Conservation (phyloP, 2,888 invertebrate species). For the Meiosimyza decipiens region DNA sequence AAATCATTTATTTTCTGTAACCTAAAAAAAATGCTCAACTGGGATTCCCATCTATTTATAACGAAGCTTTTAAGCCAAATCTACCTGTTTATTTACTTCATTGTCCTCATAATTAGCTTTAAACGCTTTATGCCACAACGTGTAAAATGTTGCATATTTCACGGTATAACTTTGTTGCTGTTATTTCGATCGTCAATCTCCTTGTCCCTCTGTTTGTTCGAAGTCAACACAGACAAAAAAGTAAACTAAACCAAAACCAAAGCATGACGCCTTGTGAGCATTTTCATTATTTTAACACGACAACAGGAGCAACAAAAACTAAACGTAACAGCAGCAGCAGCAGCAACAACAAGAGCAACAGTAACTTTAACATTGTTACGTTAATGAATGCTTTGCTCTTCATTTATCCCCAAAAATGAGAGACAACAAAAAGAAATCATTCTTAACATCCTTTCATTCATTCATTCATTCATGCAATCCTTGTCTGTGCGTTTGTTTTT, state of each 20-base stretch:
- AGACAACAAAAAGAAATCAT: slow-evolving; percentile 30
- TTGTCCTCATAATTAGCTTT: too few relatives aligned
- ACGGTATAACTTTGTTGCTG: slow-evolving; percentile 1
- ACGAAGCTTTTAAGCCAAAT: too few relatives aligned
- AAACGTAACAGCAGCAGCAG: background rate
- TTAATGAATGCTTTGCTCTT: slow-evolving; percentile 64
- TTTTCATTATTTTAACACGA: background rate
- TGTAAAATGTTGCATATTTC: background rate
- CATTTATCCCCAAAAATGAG: slow-evolving; percentile 50
- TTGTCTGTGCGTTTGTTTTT: slow-evolving; percentile 28
- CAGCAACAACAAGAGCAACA: slow-evolving; percentile 41
- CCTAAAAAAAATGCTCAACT: too few relatives aligned
- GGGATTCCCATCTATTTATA: too few relatives aligned
- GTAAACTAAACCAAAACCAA: slow-evolving; percentile 23
- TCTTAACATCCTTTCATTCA: slow-evolving; percentile 29
- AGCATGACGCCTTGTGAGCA: background rate
- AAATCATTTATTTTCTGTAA: too few relatives aligned
- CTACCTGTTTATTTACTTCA: too few relatives aligned
- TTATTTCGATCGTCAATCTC: background rate
- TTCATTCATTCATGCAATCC: slow-evolving; percentile 19
- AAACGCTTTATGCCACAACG: too few relatives aligned
- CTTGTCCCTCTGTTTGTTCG: background rate
- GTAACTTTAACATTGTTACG: slow-evolving; percentile 64
- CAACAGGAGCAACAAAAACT: background rate
- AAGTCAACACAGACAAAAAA: slow-evolving; percentile 21